phyloP scores from a whole-genome alignment of 37 sponge, comb jelly and placozoan genomes.

The Aplysina aerophoba region DNA sequence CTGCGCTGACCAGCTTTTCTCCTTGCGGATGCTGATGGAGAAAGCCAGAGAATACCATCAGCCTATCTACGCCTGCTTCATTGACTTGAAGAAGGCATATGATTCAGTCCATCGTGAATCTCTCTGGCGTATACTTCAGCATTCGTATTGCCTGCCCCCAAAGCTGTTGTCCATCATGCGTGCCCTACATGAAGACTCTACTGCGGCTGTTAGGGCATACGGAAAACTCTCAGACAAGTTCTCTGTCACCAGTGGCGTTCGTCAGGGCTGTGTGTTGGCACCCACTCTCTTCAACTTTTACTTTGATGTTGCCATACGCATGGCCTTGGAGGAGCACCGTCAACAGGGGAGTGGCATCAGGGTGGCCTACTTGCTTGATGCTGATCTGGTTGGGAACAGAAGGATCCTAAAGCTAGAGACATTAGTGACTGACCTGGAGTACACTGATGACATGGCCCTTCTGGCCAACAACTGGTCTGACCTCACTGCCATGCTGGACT shows the following conservation, averaged over 20 bases:
- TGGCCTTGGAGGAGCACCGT: not conserved
- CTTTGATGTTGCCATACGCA: not conserved
- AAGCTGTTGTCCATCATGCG: not conserved
- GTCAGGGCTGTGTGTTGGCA: constrained; percentile 16
- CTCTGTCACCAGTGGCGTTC: not conserved
- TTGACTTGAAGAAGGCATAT: constrained; percentile 2
- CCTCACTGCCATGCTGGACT: not conserved
- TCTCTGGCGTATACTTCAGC: not conserved
- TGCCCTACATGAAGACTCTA: not conserved
- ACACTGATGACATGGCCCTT: constrained; percentile 10
- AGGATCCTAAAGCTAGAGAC: not conserved
- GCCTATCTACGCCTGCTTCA: not conserved
- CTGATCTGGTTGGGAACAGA: not conserved
- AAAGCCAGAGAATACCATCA: constrained; percentile 7
- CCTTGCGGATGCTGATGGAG: not conserved
- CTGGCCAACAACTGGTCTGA: not conserved
- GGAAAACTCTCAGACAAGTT: not conserved
- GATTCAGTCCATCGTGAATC: not conserved
- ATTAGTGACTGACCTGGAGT: not conserved
- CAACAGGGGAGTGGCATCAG: not conserved
- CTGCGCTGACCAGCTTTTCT: not conserved
- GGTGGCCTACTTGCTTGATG: not conserved
- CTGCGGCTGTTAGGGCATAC: not conserved
- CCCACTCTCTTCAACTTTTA: constrained; percentile 24
- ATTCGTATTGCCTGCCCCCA: not conserved